These are phyloP conservation scores for Eupeodes luniger DNA, from an alignment of 2,888 invertebrate species.

Conservation along the genomic window DNA sequence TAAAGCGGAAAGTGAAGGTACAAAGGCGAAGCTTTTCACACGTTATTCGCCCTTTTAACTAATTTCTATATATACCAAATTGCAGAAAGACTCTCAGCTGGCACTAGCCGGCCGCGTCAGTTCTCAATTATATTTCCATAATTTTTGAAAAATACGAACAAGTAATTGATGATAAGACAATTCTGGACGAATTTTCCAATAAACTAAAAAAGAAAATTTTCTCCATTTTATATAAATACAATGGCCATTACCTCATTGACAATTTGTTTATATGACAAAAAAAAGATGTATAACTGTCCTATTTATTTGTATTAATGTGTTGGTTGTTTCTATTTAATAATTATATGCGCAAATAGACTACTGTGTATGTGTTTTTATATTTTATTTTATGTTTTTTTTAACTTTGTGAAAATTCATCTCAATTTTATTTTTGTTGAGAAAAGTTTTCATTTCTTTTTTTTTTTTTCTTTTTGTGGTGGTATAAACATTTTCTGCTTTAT, in stretches of 20 bases:
- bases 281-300: background rate
- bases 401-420: slow-evolving; percentile 26
- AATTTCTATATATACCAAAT: too few relatives aligned
- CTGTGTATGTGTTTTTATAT: background rate
- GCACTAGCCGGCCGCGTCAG: too few relatives aligned
- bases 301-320: slow-evolving; percentile 25
- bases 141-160: background rate
- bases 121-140: background rate
- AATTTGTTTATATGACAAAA: slow-evolving; percentile 25
- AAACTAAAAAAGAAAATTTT: slow-evolving; percentile 42
- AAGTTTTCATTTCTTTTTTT: background rate
- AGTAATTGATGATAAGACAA: slow-evolving; percentile 24
- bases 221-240: slow-evolving; percentile 35
- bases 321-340: background rate
- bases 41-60: too few relatives aligned
- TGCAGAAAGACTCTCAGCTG: background rate
- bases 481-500: slow-evolving; percentile 18
- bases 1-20: too few relatives aligned
- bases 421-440: slow-evolving; percentile 10
- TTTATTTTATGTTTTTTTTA: slow-evolving; percentile 2
- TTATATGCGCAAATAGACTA: background rate
- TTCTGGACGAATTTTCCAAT: slow-evolving; percentile 27
- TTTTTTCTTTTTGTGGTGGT: slow-evolving; percentile 4
- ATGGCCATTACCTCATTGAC: slow-evolving; percentile 2
- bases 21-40: too few relatives aligned